Conservation (phyloP, 2,113 vertebrate genomes). For the Neodontobutis hainanensis region DNA sequence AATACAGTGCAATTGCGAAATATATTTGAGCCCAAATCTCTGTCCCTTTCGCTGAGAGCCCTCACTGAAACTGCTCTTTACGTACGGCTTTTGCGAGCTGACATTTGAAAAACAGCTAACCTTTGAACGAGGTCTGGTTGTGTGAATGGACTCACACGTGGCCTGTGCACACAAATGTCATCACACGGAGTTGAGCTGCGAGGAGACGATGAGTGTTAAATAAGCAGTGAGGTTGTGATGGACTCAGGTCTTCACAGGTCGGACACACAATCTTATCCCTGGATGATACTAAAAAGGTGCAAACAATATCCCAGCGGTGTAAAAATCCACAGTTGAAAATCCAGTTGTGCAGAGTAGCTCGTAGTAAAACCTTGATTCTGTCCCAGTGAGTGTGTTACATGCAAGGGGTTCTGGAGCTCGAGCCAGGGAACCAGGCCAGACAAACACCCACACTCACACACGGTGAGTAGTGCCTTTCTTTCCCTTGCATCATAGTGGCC, state of each 20-base stretch:
- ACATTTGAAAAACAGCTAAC: constrained; percentile 61
- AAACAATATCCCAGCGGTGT: constrained; percentile 21
- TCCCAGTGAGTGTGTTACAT: constrained; percentile 51
- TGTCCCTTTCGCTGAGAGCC: background rate
- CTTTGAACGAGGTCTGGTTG: constrained; percentile 46
- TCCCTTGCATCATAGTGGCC: constrained; percentile 63
- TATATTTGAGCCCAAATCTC: constrained; percentile 7
- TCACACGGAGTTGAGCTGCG: constrained; percentile 49
- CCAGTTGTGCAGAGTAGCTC: constrained; percentile 12
- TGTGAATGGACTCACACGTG: constrained; percentile 60
- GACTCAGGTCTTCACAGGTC: constrained; percentile 51
- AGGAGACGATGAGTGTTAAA: constrained; percentile 50
- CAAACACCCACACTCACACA: constrained; percentile 55
- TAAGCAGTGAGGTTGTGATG: constrained; percentile 50
- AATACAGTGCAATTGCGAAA: background rate
- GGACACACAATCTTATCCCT: constrained; percentile 12
- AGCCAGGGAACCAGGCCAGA: constrained; percentile 70
- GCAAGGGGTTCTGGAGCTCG: constrained; percentile 46
- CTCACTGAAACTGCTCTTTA: constrained; percentile 25
- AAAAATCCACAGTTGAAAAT: constrained; percentile 6
- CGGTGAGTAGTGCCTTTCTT: constrained; percentile 55
- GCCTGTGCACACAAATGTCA: constrained; percentile 65
- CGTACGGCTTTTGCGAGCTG: constrained; percentile 29
- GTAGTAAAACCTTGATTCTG: constrained; percentile 49
- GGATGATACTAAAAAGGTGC: constrained; percentile 4